Percentiles rank a stretch among this genome's conserved stretches.
Conservation (phyloP, 2,113 vertebrate genomes). For the Columba livia region DNA sequence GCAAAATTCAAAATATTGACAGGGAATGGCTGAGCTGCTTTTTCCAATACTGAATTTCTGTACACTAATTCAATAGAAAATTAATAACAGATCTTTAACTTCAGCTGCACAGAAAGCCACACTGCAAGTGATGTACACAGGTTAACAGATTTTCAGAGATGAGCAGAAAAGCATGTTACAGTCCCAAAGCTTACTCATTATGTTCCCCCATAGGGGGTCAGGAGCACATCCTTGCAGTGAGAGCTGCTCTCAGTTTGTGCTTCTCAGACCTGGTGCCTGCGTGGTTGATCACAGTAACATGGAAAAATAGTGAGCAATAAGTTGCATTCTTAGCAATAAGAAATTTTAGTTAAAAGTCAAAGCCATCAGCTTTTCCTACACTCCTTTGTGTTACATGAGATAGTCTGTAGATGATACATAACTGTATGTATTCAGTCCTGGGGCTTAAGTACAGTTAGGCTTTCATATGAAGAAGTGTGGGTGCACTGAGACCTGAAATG, state of each 20-base stretch:
- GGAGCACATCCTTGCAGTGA: neutral
- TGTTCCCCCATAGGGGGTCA: rapidly evolving
- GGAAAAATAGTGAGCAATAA: neutral
- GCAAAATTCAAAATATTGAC: neutral
- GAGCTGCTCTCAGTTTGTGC: neutral
- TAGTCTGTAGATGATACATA: neutral
- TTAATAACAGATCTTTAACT: neutral
- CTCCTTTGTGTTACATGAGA: neutral
- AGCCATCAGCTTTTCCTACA: neutral
- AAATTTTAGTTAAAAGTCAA: neutral
- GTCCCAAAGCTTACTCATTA: neutral
- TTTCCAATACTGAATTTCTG: neutral
- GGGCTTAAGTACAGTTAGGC: neutral
- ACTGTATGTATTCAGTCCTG: neutral
- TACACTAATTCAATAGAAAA: neutral
- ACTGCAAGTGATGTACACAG: neutral
- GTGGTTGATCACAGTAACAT: neutral
- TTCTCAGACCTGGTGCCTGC: neutral
- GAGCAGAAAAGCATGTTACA: neutral
- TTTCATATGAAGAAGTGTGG: neutral
- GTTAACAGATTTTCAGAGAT: neutral
- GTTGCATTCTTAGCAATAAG: neutral
- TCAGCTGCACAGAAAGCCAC: neutral
- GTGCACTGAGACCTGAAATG: neutral
- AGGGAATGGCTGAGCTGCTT: neutral